These are phyloP conservation scores for Notoglanidium macrostoma DNA, from an alignment of 2,797 vertebrate genomes.

Conservation along the genomic window DNA sequence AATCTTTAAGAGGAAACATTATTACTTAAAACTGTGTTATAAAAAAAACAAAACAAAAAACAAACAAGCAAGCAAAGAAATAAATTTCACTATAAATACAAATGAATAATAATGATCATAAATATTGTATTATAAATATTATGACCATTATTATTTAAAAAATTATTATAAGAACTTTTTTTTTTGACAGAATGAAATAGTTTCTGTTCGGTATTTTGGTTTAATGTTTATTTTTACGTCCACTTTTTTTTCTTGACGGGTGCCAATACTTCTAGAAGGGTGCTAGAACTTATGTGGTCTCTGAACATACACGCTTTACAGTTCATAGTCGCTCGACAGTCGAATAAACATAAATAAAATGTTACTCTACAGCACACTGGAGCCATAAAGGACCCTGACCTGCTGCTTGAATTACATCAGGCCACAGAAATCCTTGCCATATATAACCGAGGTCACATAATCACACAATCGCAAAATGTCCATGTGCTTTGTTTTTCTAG, in stretches of 20 bases:
- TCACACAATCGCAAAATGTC: background rate
- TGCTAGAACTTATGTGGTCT: background rate
- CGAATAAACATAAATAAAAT: slow-evolving; percentile 3
- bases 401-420: slow-evolving; percentile 21
- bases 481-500: background rate
- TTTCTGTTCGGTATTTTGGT: background rate
- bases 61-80: background rate
- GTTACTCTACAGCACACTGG: background rate
- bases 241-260: background rate
- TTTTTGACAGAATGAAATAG: background rate
- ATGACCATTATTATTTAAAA: background rate
- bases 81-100: background rate
- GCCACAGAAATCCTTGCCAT: slow-evolving; percentile 3
- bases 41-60: background rate
- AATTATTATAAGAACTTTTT: background rate
- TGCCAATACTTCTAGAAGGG: background rate
- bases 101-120: background rate
- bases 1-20: background rate
- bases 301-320: background rate
- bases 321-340: background rate
- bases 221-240: background rate
- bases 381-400: slow-evolving; percentile 8
- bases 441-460: background rate
- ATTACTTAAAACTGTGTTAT: background rate
- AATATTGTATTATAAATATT: background rate